phyloP scores from a whole-genome alignment of 2,888 invertebrate genomes.

The Epirrhoe alternata region DNA sequence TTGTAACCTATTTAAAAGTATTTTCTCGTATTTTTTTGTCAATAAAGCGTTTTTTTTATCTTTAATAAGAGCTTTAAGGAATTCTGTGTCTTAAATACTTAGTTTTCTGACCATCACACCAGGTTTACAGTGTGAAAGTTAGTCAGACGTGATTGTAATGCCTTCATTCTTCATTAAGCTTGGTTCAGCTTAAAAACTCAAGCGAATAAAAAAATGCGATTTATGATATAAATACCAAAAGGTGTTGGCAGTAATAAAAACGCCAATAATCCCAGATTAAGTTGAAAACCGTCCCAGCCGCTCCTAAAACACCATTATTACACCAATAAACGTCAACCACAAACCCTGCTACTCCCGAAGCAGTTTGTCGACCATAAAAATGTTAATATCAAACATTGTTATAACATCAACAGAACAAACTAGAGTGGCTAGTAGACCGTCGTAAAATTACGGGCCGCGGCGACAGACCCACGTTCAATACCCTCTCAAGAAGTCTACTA shows the following conservation, averaged over 20 bases:
- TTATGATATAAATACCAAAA: neutral
- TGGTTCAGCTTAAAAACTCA: neutral
- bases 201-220: neutral
- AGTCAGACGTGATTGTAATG: too few species aligned
- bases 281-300: slow-evolving; percentile 22
- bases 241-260: slow-evolving; percentile 8
- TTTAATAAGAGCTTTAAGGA: too few species aligned
- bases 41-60: too few species aligned
- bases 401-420: slow-evolving; percentile 66
- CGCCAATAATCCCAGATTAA: slow-evolving; percentile 24
- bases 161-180: too few species aligned
- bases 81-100: too few species aligned
- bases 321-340: slow-evolving; percentile 47
- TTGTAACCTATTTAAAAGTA: too few species aligned
- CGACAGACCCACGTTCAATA: slow-evolving; percentile 71
- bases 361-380: slow-evolving; percentile 62
- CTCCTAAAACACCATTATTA: slow-evolving; percentile 39
- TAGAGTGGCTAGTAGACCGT: slow-evolving; percentile 55
- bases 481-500: slow-evolving; percentile 82
- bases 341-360: slow-evolving; percentile 45
- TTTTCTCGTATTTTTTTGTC: too few species aligned
- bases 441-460: slow-evolving; percentile 73
- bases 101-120: too few species aligned
- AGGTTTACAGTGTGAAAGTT: too few species aligned
- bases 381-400: slow-evolving; percentile 63